These are phyloP conservation scores for Campoletis sonorensis DNA, from an alignment of 1,140 invertebrate species.

Conservation along the genomic window DNA sequence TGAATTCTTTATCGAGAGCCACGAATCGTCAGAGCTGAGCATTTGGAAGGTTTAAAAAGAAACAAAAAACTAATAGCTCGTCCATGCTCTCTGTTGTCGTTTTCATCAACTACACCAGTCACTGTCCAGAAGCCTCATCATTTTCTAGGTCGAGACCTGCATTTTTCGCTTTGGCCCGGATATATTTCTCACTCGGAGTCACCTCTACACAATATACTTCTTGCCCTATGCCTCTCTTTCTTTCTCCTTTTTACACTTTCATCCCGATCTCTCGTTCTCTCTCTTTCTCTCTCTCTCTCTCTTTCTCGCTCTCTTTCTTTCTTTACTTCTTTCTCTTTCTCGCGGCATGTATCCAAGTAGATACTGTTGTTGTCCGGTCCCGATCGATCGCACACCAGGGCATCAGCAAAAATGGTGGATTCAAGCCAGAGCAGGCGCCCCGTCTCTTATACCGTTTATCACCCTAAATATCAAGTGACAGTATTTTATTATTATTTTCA, in stretches of 20 bases:
- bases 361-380: slow-evolving; percentile 15
- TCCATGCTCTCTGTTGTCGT: no score
- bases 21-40: no score
- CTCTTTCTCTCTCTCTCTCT: neutral
- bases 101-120: no score
- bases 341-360: neutral
- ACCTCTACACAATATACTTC: neutral
- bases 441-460: neutral
- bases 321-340: neutral
- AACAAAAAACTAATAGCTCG: no score
- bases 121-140: neutral
- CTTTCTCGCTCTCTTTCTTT: no score
- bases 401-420: neutral
- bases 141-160: slow-evolving; percentile 32
- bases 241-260: no score
- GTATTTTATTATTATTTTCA: no score
- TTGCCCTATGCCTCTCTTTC: no score
- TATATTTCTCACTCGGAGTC: slow-evolving; percentile 11
- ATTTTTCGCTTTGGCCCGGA: slow-evolving; percentile 23
- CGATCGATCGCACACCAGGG: slow-evolving; percentile 14
- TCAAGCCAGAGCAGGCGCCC: neutral
- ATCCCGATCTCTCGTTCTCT: no score
- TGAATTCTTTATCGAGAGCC: no score
- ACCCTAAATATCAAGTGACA: no score
- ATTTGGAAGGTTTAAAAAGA: no score